Evolutionary conservation across 2,888 invertebrate genomes (phyloP).

Genomic region (Trissoscelio sp.): DNA sequence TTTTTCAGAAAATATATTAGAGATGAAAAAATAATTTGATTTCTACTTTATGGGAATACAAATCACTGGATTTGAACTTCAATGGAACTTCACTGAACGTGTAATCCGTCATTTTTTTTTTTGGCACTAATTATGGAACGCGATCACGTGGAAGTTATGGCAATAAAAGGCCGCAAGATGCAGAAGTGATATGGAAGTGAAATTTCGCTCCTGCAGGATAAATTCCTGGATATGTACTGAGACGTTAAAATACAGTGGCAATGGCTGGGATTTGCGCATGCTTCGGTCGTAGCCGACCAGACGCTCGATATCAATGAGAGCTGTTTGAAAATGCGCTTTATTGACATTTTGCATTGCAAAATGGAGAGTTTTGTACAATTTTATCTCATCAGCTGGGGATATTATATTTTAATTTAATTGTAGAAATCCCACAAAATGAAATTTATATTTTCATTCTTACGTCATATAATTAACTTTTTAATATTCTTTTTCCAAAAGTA

Average conservation of each 20-base stretch:
- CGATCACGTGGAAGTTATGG: background rate
- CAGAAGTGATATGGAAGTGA: slow-evolving; percentile 1
- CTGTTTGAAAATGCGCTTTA: slow-evolving; percentile 43
- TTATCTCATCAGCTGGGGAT: too few relatives aligned
- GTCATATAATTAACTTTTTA: too few relatives aligned
- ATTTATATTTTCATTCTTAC: too few relatives aligned
- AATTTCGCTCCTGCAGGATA: slow-evolving; percentile 46
- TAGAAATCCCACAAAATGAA: too few relatives aligned
- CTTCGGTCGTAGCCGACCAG: slow-evolving; percentile 28
- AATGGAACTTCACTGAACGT: background rate
- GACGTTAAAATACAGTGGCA: slow-evolving; percentile 44
- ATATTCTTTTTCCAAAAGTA: too few relatives aligned
- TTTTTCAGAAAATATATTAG: background rate
- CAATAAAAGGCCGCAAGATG: background rate
- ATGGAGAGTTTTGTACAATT: background rate
- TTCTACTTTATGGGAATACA: background rate
- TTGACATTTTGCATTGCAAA: slow-evolving; percentile 10
- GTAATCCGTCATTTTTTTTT: slow-evolving; percentile 13
- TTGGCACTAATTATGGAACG: slow-evolving; percentile 7
- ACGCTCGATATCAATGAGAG: slow-evolving; percentile 59
- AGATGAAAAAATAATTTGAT: slow-evolving; percentile 4
- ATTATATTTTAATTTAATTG: too few relatives aligned
- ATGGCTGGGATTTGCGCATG: slow-evolving; percentile 48
- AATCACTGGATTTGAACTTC: slow-evolving; percentile 8
- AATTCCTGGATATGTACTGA: slow-evolving; percentile 59